phyloP scores from a whole-genome alignment of 2,888 invertebrate genomes.

The Suillia variegata region DNA sequence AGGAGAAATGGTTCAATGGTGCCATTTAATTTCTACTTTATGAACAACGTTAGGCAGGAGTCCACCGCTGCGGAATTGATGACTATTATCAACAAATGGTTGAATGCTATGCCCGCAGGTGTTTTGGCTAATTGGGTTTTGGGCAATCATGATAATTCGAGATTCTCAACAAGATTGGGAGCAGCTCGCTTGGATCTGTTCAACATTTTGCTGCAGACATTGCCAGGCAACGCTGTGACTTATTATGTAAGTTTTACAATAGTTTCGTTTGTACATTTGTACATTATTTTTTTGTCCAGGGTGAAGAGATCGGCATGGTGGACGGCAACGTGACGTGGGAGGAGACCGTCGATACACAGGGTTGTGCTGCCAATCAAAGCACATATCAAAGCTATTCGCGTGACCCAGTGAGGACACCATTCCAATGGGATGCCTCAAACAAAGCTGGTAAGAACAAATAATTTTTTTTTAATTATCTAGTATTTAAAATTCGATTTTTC shows the following conservation, averaged over 20 bases:
- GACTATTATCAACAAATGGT: constrained; percentile 67
- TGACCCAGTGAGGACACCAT: constrained; percentile 66
- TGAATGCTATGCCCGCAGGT: constrained; percentile 66
- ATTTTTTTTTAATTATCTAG: background rate
- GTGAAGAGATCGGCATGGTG: constrained; percentile 73
- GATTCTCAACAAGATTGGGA: constrained; percentile 65
- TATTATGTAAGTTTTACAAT: constrained; percentile 68
- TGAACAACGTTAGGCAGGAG: constrained; percentile 61
- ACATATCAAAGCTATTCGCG: constrained; percentile 55
- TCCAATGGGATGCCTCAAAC: constrained; percentile 64
- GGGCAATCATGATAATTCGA: constrained; percentile 75
- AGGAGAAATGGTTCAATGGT: constrained; percentile 70
- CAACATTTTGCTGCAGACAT: constrained; percentile 76
- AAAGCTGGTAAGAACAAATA: constrained; percentile 41
- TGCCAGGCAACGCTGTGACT: constrained; percentile 81
- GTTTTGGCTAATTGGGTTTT: constrained; percentile 75
- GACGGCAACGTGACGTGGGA: constrained; percentile 57
- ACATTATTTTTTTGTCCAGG: constrained; percentile 45
- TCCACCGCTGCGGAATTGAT: constrained; percentile 68
- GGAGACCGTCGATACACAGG: constrained; percentile 63
- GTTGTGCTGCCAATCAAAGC: constrained; percentile 59
- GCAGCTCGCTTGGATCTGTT: constrained; percentile 72
- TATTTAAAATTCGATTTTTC: background rate
- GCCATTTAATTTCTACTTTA: constrained; percentile 77
- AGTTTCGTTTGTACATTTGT: background rate